These are phyloP conservation scores for Porites lobata DNA, from an alignment of 92 coral and sea anemone genomes.

Conservation along the genomic window DNA sequence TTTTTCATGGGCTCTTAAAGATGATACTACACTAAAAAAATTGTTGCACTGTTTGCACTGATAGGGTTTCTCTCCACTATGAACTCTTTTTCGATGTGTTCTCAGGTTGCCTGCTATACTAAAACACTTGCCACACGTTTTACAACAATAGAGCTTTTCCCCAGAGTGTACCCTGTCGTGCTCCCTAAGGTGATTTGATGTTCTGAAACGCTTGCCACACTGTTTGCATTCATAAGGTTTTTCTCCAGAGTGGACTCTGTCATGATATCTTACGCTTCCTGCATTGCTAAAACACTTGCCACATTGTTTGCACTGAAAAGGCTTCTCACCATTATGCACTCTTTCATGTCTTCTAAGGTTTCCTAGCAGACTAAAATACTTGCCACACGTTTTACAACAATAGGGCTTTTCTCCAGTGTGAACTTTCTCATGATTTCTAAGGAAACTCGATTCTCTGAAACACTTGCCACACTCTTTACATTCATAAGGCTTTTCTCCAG, in stretches of 20 bases:
- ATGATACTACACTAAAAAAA: background rate
- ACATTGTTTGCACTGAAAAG: background rate
- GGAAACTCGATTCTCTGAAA: background rate
- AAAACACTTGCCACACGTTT: background rate
- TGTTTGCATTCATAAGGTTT: background rate
- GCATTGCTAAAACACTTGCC: background rate
- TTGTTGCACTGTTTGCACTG: background rate
- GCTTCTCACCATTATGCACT: background rate
- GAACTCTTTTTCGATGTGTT: background rate
- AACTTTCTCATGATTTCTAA: too few relatives aligned
- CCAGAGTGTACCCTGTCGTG: too few relatives aligned
- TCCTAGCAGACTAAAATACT: background rate
- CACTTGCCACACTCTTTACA: slow-evolving; percentile 8
- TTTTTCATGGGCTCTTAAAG: background rate
- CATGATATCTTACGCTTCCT: background rate
- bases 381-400: background rate
- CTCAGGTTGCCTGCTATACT: background rate
- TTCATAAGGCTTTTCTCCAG: background rate
- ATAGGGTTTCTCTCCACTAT: slow-evolving; percentile 1
- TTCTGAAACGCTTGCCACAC: background rate
- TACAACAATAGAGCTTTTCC: too few relatives aligned
- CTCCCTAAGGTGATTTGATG: too few relatives aligned
- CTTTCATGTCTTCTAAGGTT: background rate
- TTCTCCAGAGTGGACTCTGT: background rate
- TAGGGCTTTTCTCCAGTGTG: background rate